Conservation (phyloP, 1,140 invertebrate species). For the Sminthurinus signatus region DNA sequence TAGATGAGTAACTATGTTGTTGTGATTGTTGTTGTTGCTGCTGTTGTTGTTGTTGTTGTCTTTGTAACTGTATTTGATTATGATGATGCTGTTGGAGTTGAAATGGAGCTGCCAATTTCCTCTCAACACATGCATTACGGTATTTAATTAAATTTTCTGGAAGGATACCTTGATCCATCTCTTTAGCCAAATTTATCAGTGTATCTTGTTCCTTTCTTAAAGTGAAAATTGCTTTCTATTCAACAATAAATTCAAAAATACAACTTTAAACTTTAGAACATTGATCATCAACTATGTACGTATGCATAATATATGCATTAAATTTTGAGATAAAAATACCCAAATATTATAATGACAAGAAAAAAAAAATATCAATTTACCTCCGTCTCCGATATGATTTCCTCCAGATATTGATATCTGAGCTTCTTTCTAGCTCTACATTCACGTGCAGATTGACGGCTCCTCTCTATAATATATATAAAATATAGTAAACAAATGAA, state of each 20-base stretch:
- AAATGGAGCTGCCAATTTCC: slow-evolving; percentile 22
- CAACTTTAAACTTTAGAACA: too few species aligned
- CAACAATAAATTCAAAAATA: too few species aligned
- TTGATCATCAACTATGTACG: too few species aligned
- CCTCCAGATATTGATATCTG: slow-evolving; percentile 94
- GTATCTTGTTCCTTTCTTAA: slow-evolving; percentile 84
- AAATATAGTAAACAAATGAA: not conserved
- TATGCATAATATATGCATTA: too few species aligned
- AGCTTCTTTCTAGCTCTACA: slow-evolving; percentile 94
- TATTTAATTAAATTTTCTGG: slow-evolving; percentile 65
- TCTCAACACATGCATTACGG: slow-evolving; percentile 25
- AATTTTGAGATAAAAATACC: too few species aligned
- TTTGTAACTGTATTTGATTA: slow-evolving; percentile 4
- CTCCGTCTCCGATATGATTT: slow-evolving; percentile 87
- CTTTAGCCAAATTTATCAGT: slow-evolving; percentile 68
- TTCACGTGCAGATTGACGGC: slow-evolving; percentile 92
- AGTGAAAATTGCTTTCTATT: slow-evolving; percentile 82
- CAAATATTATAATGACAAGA: too few species aligned
- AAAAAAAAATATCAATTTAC: too few species aligned
- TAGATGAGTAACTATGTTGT: not conserved
- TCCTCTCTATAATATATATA: slow-evolving; percentile 62
- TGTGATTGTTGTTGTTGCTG: slow-evolving; percentile 9
- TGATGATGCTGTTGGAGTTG: slow-evolving; percentile 24
- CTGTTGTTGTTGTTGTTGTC: slow-evolving; percentile 14
- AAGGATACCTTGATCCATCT: slow-evolving; percentile 67